Evolutionary conservation across 1,140 invertebrate species (phyloP).

Genomic region (Pogonomyrmex barbatus): DNA sequence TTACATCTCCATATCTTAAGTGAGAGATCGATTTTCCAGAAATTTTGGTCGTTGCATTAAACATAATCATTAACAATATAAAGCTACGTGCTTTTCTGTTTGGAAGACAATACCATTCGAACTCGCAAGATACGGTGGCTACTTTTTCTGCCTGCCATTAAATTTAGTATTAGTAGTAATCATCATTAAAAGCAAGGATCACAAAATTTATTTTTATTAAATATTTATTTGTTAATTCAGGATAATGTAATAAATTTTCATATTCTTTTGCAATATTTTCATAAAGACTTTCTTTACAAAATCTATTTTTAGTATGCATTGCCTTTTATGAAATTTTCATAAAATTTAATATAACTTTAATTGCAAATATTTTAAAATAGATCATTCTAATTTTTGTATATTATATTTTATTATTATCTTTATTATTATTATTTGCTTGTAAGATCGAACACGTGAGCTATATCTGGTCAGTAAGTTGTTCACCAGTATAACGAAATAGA

Average conservation of each 20-base stretch:
- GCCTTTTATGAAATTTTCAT: neutral
- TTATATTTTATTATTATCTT: neutral
- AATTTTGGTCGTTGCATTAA: slow-evolving; percentile 65
- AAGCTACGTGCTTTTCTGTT: slow-evolving; percentile 58
- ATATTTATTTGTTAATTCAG: slow-evolving; percentile 61
- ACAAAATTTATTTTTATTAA: slow-evolving; percentile 22
- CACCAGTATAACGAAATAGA: slow-evolving; percentile 77
- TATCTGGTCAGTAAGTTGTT: slow-evolving; percentile 74
- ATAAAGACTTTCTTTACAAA: neutral
- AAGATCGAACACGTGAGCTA: neutral
- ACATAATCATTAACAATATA: slow-evolving; percentile 72
- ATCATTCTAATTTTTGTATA: neutral
- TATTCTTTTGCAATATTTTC: neutral
- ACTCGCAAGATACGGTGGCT: slow-evolving; percentile 63
- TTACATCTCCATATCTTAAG: slow-evolving; percentile 70
- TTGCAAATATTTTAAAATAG: neutral
- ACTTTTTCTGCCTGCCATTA: slow-evolving; percentile 67
- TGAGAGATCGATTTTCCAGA: slow-evolving; percentile 70
- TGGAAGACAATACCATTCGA: slow-evolving; percentile 73
- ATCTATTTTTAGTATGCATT: neutral
- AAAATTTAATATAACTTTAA: slow-evolving; percentile 25
- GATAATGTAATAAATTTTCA: slow-evolving; percentile 30
- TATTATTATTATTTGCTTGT: neutral
- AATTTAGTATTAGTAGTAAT: slow-evolving; percentile 19
- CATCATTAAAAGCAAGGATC: neutral